Percentiles rank a stretch among this genome's conserved stretches.
Evolutionary conservation across 2,797 vertebrate species (phyloP).

Genomic region (Myotis daubentonii): DNA sequence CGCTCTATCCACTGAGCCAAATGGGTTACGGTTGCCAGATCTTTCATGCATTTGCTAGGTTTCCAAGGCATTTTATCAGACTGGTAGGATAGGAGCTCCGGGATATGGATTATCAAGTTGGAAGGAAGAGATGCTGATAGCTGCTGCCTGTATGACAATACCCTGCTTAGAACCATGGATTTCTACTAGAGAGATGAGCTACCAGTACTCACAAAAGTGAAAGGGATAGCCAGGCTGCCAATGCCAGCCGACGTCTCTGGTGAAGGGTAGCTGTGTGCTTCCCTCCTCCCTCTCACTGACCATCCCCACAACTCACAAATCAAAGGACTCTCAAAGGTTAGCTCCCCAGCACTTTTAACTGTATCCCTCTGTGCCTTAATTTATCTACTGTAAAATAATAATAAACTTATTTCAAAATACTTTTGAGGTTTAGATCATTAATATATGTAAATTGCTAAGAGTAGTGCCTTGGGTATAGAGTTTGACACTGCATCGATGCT

Average conservation of each 20-base stretch:
- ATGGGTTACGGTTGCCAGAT: too few relatives aligned
- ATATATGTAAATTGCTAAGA: not conserved
- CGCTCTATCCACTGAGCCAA: too few relatives aligned
- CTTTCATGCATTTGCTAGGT: not conserved
- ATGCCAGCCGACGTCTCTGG: rapidly evolving
- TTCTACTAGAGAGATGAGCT: not conserved
- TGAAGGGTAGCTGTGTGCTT: too few relatives aligned
- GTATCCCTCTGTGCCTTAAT: not conserved
- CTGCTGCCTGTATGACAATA: not conserved
- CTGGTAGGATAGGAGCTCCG: not conserved
- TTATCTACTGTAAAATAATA: not conserved
- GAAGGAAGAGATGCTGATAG: not conserved
- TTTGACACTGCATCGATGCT: not conserved
- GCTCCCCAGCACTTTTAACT: not conserved
- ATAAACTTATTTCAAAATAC: conserved; percentile 2
- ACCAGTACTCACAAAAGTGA: not conserved
- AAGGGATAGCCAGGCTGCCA: not conserved
- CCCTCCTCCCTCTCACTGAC: too few relatives aligned
- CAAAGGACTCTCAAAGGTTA: not conserved
- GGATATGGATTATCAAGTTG: not conserved
- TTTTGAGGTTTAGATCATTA: not conserved
- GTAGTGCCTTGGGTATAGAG: not conserved
- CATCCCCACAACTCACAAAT: not conserved
- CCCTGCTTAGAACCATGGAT: not conserved
- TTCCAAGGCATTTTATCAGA: not conserved